These are phyloP conservation scores for Scarus forsteni DNA, from an alignment of 2,797 vertebrate species.

Conservation along the genomic window DNA sequence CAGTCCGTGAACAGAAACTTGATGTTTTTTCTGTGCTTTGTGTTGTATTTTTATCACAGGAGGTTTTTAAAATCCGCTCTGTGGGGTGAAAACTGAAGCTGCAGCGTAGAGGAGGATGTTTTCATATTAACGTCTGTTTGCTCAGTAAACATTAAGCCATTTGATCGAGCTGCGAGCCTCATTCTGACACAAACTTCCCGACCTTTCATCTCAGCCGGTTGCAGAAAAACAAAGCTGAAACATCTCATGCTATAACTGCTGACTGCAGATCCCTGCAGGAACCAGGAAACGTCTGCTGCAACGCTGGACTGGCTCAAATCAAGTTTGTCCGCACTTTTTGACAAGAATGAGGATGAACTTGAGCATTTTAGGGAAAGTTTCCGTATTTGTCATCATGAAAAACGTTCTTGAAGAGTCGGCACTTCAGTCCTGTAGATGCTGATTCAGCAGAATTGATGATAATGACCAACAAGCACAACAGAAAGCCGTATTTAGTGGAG, in stretches of 20 bases:
- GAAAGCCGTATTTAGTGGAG: background rate
- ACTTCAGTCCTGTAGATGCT: background rate
- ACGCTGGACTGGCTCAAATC: constrained; percentile 1
- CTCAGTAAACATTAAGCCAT: constrained; percentile 48
- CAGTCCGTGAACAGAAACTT: too few species aligned
- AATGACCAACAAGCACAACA: background rate
- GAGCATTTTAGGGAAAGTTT: background rate
- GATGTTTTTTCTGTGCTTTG: background rate
- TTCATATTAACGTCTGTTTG: constrained; percentile 53
- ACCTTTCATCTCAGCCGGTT: constrained; percentile 45
- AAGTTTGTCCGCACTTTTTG: background rate
- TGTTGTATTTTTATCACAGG: constrained; percentile 26
- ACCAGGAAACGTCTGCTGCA: constrained; percentile 57
- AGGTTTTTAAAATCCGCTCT: constrained; percentile 27
- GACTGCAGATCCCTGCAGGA: constrained; percentile 52
- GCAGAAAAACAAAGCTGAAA: constrained; percentile 19
- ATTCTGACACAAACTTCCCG: constrained; percentile 36
- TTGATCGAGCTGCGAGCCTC: constrained; percentile 17
- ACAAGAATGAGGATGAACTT: constrained; percentile 30
- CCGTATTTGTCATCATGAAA: background rate
- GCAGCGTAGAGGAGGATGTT: constrained; percentile 17
- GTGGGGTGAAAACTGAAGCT: constrained; percentile 15
- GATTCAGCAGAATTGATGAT: background rate
- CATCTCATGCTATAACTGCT: constrained; percentile 39
- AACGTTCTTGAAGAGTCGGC: too few species aligned